Evolutionary conservation across 1,140 invertebrate genomes (phyloP), one percentile per base, ranked within the genome.

Genomic region (Latrodectus geometricus): DNA sequence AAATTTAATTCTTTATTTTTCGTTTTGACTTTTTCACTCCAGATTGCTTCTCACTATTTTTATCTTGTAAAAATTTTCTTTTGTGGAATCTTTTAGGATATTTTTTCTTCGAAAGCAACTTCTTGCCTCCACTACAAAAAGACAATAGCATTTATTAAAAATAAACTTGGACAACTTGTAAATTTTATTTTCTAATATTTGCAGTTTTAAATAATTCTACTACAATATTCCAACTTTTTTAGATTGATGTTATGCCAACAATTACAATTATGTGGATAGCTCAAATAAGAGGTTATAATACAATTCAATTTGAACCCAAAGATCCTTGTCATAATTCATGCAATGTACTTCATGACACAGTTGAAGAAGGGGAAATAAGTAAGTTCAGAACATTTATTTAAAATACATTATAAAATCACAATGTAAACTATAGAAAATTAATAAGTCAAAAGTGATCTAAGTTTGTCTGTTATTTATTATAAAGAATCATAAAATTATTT

Each of bases 361-460:
- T 97, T 35, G 91, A 92, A 56, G 93, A 94, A 90, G 94, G 94
- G 3, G 94, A 96, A 90, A 94, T 94, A 90, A 90, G 94, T 94
- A 91, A 93, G 54, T 35, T 5, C 5, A 35, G 35, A 35, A 35
- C 35, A 35, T 35, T 35, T 5, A 35, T 35, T 35, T 35, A 35
- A 35, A 35, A 35, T 35, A 35, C 5, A 35, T 35, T 35, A 35
- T 5, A 35, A 3, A 3, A 5, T 35, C 2, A 35, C 5, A 3
- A 3, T 35, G 35, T 35, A 35, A 35, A 35, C 35, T 5, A 35
- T 35, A 35, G 35, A 35, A 35, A 35, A 35, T 35, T 35, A 35
- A 35, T 35, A 1, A 35, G 35, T 35, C 35, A 35, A 35, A 35
- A 35, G 5, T 35, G 5, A 35, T 35, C 35, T 35, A 35, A 35